phyloP scores from a whole-genome alignment of 2,113 vertebrate species.

The Emydura subglobosa region DNA sequence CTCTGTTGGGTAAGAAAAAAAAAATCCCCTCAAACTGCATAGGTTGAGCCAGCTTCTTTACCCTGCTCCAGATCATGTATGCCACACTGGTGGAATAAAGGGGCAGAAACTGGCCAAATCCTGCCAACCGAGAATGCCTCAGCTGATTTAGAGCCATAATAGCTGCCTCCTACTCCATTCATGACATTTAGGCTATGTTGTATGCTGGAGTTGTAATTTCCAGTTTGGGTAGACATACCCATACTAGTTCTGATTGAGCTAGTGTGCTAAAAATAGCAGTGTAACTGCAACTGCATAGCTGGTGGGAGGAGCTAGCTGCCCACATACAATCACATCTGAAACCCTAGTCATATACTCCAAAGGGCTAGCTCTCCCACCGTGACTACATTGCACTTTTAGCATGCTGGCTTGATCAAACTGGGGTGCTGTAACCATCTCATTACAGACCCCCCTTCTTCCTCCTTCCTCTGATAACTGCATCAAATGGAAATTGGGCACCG shows the following conservation, averaged over 20 bases:
- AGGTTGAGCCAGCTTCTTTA: background rate
- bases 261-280: background rate
- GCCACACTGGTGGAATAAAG: background rate
- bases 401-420: background rate
- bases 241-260: background rate
- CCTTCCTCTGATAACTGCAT: background rate
- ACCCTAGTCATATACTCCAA: background rate
- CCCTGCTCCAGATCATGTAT: conserved; percentile 13
- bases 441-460: background rate
- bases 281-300: background rate
- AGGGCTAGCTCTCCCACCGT: background rate
- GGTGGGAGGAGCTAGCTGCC: background rate
- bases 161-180: conserved; percentile 69
- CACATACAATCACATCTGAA: background rate
- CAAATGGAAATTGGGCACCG: background rate
- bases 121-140: conserved; percentile 19
- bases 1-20: conserved; percentile 16
- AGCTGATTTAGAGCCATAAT: conserved; percentile 58
- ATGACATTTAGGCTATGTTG: conserved; percentile 49
- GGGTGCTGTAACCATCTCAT: background rate
- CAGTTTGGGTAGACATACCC: background rate
- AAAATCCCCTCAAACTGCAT: background rate
- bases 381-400: background rate
- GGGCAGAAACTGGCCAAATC: conserved; percentile 35
- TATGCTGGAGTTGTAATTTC: background rate